Percentiles rank a stretch among this genome's conserved stretches.
These are phyloP conservation scores for Lagocephalus sceleratus DNA, from an alignment of 2,797 vertebrate species.

Conservation along the genomic window DNA sequence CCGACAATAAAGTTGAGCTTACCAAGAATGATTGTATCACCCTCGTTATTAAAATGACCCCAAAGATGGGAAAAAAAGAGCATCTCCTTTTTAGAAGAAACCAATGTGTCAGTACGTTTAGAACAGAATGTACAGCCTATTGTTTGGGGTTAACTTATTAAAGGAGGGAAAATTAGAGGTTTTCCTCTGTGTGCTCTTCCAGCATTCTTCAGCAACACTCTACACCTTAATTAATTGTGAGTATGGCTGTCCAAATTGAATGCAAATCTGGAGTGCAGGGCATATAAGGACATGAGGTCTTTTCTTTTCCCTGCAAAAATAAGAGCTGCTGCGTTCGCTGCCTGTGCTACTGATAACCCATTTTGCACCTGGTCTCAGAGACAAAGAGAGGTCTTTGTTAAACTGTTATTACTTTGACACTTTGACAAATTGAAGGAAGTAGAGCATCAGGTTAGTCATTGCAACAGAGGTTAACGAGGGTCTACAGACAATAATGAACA, in stretches of 20 bases:
- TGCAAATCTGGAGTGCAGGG: conserved; percentile 48
- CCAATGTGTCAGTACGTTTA: background rate
- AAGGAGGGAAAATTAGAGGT: conserved; percentile 18
- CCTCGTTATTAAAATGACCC: conserved; percentile 45
- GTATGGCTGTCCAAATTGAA: conserved; percentile 68
- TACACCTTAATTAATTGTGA: conserved; percentile 65
- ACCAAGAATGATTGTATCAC: conserved; percentile 21
- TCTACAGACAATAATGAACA: conserved; percentile 35
- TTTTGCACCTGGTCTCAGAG: conserved; percentile 15
- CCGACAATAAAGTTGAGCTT: conserved; percentile 32
- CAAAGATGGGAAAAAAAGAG: conserved; percentile 37
- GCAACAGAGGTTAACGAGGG: conserved; percentile 28
- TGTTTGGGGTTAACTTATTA: conserved; percentile 44
- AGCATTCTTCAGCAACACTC: conserved; percentile 50
- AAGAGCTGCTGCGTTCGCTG: conserved; percentile 30
- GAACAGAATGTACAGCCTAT: conserved; percentile 3
- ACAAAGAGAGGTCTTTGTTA: conserved; percentile 33
- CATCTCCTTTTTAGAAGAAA: conserved; percentile 26
- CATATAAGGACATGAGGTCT: conserved; percentile 22
- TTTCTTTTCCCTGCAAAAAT: conserved; percentile 2
- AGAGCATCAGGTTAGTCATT: conserved; percentile 44
- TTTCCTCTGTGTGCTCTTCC: conserved; percentile 30
- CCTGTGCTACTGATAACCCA: background rate
- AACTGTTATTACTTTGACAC: conserved; percentile 33
- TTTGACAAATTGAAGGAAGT: conserved; percentile 38